Conservation (phyloP, 2,113 vertebrate species). For the Acrocephalus kingi region DNA sequence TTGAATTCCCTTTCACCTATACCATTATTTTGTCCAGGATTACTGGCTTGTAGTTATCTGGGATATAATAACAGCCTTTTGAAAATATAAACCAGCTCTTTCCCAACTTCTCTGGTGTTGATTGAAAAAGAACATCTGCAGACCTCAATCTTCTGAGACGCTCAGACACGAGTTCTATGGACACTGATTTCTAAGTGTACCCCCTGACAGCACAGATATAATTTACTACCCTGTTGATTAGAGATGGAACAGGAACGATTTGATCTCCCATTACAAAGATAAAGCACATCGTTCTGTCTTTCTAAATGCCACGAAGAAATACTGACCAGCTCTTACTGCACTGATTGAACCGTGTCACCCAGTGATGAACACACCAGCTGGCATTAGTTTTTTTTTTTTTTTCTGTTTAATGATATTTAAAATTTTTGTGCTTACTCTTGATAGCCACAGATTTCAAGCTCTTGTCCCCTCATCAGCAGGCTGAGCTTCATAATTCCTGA, state of each 20-base stretch:
- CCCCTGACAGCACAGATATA: not conserved
- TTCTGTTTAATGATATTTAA: not conserved
- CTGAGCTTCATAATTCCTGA: not conserved
- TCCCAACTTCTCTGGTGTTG: not conserved
- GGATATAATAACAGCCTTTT: not conserved
- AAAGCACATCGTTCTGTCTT: not conserved
- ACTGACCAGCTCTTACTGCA: not conserved
- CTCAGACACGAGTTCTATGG: not conserved
- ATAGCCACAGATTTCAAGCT: not conserved
- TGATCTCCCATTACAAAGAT: not conserved
- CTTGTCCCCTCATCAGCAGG: not conserved
- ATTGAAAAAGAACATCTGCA: conserved; percentile 4
- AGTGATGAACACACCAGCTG: not conserved
- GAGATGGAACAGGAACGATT: not conserved
- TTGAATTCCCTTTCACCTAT: not conserved
- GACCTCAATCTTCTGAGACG: not conserved
- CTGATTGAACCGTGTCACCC: not conserved
- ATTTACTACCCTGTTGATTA: conserved; percentile 24
- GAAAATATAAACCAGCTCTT: not conserved
- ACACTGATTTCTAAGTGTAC: conserved; percentile 11
- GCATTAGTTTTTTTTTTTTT: not conserved
- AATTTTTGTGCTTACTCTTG: not conserved
- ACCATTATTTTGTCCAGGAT: not conserved
- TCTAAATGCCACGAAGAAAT: not conserved
- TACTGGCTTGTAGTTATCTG: not conserved